A percentile compares a stretch with the other conserved stretches of the same genome.
Evolutionary conservation across 2,113 vertebrate genomes (phyloP).

Genomic region (Chamaea fasciata): DNA sequence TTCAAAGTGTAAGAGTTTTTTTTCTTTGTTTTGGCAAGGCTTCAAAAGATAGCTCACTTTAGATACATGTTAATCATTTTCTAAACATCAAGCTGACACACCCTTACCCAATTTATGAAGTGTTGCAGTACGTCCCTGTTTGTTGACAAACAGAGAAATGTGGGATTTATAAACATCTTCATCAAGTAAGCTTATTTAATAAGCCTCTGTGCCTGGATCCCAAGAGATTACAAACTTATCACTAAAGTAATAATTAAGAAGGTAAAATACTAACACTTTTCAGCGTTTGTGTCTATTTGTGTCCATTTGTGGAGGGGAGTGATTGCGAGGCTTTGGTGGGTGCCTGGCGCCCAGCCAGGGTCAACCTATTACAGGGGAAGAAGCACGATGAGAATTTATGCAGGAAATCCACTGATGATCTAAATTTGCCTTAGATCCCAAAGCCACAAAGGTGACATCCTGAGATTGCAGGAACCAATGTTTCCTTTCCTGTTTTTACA

Average conservation of each 20-base stretch:
- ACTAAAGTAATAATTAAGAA: not conserved
- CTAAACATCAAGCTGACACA: not conserved
- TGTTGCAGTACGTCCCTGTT: not conserved
- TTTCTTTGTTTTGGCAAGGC: not conserved
- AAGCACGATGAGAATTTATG: not conserved
- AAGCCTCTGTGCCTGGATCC: not conserved
- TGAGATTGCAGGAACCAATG: not conserved
- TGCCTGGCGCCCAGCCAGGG: not conserved
- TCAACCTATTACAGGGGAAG: not conserved
- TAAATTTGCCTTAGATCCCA: not conserved
- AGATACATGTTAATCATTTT: not conserved
- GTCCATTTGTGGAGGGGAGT: not conserved
- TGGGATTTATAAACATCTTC: not conserved
- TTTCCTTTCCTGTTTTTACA: not conserved
- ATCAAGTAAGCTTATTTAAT: not conserved
- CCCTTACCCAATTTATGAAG: not conserved
- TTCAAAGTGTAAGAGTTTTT: not conserved
- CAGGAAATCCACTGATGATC: not conserved
- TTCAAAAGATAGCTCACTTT: not conserved
- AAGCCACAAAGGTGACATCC: fast-evolving
- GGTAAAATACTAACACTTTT: not conserved
- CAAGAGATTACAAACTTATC: not conserved
- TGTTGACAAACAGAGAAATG: not conserved
- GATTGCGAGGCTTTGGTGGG: not conserved
- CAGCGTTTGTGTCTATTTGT: not conserved